Conservation (phyloP, 2,797 vertebrate species). For the Tinamus major region DNA sequence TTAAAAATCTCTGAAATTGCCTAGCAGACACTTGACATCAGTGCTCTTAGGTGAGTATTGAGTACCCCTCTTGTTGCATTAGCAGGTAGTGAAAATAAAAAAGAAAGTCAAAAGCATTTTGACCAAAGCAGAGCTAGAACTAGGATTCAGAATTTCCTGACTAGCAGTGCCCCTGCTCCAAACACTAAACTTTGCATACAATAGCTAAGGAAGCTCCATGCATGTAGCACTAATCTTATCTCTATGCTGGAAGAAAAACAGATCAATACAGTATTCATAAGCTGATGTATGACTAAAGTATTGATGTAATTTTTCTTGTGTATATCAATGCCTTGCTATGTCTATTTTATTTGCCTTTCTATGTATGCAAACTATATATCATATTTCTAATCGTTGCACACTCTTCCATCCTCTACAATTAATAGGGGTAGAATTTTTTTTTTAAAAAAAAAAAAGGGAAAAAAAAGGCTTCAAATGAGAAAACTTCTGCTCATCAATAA, state of each 20-base stretch:
- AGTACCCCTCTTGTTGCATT: neutral
- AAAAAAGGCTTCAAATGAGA: neutral
- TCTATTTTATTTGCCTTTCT: neutral
- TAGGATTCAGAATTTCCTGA: neutral
- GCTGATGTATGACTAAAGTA: constrained; percentile 36
- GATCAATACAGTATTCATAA: constrained; percentile 48
- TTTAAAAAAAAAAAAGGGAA: neutral
- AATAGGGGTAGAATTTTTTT: neutral
- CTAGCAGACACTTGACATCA: neutral
- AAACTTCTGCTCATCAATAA: neutral
- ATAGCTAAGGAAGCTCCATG: constrained; percentile 17
- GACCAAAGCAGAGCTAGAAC: neutral
- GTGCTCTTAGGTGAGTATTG: neutral
- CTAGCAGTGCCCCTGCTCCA: neutral
- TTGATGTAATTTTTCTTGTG: neutral
- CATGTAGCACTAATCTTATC: constrained; percentile 24
- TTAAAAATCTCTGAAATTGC: neutral
- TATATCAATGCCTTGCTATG: neutral
- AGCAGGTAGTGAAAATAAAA: neutral
- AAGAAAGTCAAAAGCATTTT: neutral
- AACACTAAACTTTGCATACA: neutral
- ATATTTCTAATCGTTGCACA: neutral
- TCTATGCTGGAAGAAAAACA: constrained; percentile 34
- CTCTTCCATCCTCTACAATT: neutral
- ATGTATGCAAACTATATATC: neutral